Percentiles rank a stretch among this genome's conserved stretches.
Evolutionary conservation across 2,113 vertebrate species (phyloP).

Genomic region (Myotis davidii): DNA sequence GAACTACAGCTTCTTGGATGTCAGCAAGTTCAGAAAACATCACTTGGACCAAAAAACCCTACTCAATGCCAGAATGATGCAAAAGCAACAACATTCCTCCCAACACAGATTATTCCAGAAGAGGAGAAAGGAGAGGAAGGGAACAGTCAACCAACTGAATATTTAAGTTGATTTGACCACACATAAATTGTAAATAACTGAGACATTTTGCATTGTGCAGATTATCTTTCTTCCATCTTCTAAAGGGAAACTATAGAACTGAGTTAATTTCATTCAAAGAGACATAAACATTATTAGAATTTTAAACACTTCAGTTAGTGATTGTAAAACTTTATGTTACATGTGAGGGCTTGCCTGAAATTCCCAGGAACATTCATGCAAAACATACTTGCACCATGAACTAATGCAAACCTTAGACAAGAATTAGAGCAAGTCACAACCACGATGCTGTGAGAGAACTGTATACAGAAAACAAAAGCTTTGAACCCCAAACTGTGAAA

Average conservation of each 20-base stretch:
- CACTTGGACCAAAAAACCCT: not conserved
- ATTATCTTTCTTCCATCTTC: not conserved
- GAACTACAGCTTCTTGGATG: not conserved
- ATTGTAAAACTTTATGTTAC: constrained; percentile 1
- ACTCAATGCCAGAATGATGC: not conserved
- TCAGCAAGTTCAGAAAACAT: not conserved
- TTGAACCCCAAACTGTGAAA: not conserved
- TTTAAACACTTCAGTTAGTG: not conserved
- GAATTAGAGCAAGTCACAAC: constrained; percentile 41
- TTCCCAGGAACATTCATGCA: constrained; percentile 19
- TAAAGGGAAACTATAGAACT: not conserved
- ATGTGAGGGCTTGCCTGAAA: not conserved
- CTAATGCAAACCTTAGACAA: not conserved
- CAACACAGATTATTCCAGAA: not conserved
- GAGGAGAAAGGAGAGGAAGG: not conserved
- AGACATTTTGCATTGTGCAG: not conserved
- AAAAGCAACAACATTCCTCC: not conserved
- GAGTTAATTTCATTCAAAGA: not conserved
- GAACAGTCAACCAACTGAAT: not conserved
- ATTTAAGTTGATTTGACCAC: not conserved
- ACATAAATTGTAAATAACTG: not conserved
- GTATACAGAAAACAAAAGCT: not conserved
- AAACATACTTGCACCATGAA: constrained; percentile 27
- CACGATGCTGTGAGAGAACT: not conserved
- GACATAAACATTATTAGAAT: constrained; percentile 21